phyloP scores from a whole-genome alignment of 2,113 vertebrate species.

The Dipodomys ordii region DNA sequence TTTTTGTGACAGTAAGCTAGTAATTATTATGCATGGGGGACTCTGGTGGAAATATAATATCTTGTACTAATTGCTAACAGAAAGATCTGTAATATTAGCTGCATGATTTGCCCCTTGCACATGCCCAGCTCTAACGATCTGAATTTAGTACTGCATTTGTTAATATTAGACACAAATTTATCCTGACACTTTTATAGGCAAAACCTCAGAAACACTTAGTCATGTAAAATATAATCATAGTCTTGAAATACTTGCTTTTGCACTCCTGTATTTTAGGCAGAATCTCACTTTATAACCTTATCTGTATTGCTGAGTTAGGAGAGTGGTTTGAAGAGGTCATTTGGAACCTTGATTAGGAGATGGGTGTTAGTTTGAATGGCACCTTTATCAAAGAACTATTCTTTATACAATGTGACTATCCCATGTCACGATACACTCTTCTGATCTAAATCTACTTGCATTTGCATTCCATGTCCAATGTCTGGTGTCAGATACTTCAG shows the following conservation, averaged over 20 bases:
- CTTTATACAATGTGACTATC: conserved; percentile 68
- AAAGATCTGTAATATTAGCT: conserved; percentile 75
- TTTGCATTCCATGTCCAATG: conserved; percentile 60
- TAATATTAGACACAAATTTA: conserved; percentile 83
- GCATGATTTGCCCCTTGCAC: conserved; percentile 80
- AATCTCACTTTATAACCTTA: conserved; percentile 58
- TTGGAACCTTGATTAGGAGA: conserved; percentile 68
- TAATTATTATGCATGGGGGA: conserved; percentile 73
- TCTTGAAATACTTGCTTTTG: conserved; percentile 82
- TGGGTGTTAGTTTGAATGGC: conserved; percentile 72
- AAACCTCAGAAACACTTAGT: conserved; percentile 83
- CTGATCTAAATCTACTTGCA: conserved; percentile 73
- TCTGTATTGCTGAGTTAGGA: conserved; percentile 64
- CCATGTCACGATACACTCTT: conserved; percentile 57
- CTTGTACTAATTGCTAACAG: conserved; percentile 80
- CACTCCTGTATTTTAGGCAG: conserved; percentile 63
- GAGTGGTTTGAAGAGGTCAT: conserved; percentile 59
- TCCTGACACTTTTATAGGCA: conserved; percentile 84
- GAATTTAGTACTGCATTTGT: conserved; percentile 84
- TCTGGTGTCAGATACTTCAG: conserved; percentile 66
- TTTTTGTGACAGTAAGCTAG: conserved; percentile 77
- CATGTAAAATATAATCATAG: conserved; percentile 82
- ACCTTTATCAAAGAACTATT: conserved; percentile 53
- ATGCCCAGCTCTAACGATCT: conserved; percentile 79
- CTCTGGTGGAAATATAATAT: conserved; percentile 69